phyloP scores from a whole-genome alignment of 2,113 vertebrate species.

The Alectura lathami region DNA sequence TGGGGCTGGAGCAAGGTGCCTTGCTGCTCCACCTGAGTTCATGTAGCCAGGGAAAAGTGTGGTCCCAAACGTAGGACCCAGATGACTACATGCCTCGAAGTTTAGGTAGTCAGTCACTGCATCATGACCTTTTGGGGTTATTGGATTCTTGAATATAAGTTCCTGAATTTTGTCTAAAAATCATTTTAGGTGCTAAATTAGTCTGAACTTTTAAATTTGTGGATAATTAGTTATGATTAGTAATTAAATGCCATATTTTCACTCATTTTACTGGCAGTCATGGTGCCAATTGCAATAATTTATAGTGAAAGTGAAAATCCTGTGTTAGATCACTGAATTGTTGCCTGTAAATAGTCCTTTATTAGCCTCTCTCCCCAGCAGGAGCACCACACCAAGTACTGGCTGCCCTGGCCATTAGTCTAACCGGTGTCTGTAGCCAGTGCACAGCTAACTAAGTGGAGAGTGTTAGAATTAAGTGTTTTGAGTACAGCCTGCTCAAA shows the following conservation, averaged over 20 bases:
- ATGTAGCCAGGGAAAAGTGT: background rate
- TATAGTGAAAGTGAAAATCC: constrained; percentile 17
- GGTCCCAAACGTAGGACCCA: background rate
- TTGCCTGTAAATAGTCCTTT: background rate
- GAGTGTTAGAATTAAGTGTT: background rate
- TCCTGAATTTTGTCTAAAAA: background rate
- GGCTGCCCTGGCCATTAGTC: background rate
- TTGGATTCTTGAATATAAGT: background rate
- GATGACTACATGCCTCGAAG: background rate
- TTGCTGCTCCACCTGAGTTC: background rate
- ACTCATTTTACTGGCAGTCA: background rate
- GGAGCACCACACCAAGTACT: background rate
- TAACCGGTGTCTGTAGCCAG: background rate
- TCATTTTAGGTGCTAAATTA: background rate
- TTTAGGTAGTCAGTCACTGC: background rate
- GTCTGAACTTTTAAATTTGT: background rate
- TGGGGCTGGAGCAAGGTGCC: background rate
- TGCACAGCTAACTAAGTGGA: background rate
- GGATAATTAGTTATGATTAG: background rate
- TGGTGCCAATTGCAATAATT: constrained; percentile 23
- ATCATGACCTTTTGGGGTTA: background rate
- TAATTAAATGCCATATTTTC: constrained; percentile 25
- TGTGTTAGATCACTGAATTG: background rate
- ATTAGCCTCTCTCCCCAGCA: background rate
- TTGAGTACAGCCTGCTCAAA: background rate